Evolutionary conservation across 2,797 vertebrate species (phyloP).

Genomic region (Macroramphosus scolopax): DNA sequence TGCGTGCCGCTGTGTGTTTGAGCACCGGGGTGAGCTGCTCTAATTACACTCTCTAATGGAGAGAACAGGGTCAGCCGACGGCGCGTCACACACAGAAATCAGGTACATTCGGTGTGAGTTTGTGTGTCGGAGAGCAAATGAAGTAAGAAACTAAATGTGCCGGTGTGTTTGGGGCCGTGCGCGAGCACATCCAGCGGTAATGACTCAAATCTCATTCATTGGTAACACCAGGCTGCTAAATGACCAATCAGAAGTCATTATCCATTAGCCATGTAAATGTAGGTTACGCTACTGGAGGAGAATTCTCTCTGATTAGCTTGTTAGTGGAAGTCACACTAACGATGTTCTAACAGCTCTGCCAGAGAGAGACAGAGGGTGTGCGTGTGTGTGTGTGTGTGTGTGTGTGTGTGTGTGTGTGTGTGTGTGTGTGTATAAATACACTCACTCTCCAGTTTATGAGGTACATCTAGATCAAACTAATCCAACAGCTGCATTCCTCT

Average conservation of each 20-base stretch:
- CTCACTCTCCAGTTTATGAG: too few species aligned
- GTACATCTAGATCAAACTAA: too few species aligned
- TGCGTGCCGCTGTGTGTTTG: slow-evolving; percentile 60
- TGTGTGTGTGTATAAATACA: neutral
- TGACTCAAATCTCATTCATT: slow-evolving; percentile 74
- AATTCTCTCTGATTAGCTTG: slow-evolving; percentile 70
- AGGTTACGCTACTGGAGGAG: slow-evolving; percentile 67
- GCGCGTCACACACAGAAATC: slow-evolving; percentile 72
- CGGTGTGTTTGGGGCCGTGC: slow-evolving; percentile 52
- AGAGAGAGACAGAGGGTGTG: slow-evolving; percentile 6
- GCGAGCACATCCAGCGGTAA: slow-evolving; percentile 65
- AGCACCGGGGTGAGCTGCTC: slow-evolving; percentile 83
- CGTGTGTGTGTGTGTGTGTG: slow-evolving; percentile 19
- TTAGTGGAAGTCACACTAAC: slow-evolving; percentile 67
- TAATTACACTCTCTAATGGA: slow-evolving; percentile 88
- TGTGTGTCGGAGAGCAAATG: slow-evolving; percentile 57
- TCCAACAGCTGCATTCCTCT: too few species aligned
- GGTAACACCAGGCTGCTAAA: slow-evolving; percentile 74
- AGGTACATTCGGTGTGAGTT: slow-evolving; percentile 58
- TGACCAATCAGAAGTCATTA: slow-evolving; percentile 79
- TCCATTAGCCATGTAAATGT: slow-evolving; percentile 79
- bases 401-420: slow-evolving; percentile 5
- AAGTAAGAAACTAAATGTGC: slow-evolving; percentile 62
- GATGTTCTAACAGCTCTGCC: slow-evolving; percentile 48
- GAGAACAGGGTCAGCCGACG: slow-evolving; percentile 89